These are phyloP conservation scores for Opisthocomus hoazin DNA, from an alignment of 2,113 vertebrate genomes.

Conservation along the genomic window DNA sequence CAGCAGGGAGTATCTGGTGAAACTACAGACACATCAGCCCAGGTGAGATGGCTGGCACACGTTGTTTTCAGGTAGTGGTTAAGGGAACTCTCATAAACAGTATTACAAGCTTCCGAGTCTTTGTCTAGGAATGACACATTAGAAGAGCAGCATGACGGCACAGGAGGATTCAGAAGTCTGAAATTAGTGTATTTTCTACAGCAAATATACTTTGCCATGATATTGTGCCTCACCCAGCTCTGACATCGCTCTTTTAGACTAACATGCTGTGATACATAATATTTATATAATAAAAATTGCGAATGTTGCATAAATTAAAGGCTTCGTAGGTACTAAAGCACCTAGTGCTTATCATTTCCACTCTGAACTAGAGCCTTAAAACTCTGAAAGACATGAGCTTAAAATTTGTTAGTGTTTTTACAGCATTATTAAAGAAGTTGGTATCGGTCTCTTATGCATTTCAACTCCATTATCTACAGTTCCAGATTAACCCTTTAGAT, in stretches of 20 bases:
- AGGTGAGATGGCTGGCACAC: background rate
- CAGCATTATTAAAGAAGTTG: background rate
- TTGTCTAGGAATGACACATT: background rate
- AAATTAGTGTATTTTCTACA: background rate
- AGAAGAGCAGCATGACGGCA: background rate
- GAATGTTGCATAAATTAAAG: background rate
- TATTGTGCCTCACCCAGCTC: background rate
- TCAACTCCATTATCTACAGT: background rate
- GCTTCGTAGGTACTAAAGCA: background rate
- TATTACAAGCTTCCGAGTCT: background rate
- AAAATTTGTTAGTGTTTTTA: background rate
- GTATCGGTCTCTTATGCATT: background rate
- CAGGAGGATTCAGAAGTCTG: background rate
- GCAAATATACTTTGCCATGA: background rate
- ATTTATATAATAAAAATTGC: background rate
- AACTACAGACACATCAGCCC: background rate
- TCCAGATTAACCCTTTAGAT: background rate
- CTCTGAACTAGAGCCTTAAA: background rate
- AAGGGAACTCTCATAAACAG: background rate
- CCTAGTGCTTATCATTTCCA: background rate
- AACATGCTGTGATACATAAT: accelerated
- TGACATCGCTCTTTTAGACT: background rate
- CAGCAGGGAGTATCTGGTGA: background rate
- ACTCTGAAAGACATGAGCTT: background rate
- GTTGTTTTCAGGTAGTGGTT: background rate